phyloP scores from a whole-genome alignment of 2,797 vertebrate species.

The Petrocephalus sullivani region DNA sequence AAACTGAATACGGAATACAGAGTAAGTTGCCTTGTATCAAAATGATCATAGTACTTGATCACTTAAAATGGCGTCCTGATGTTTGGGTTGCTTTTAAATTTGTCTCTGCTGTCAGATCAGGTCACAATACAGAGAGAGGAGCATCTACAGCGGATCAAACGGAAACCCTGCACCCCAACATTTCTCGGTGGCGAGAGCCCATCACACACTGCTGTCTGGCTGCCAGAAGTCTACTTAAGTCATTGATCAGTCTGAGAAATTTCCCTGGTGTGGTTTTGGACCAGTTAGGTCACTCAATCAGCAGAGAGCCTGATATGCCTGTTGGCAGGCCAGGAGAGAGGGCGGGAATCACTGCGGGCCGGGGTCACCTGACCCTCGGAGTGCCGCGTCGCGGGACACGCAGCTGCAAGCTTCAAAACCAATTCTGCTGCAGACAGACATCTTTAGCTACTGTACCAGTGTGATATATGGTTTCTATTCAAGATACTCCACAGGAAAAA shows the following conservation, averaged over 20 bases:
- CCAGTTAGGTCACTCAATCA: constrained; percentile 32
- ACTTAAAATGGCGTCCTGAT: neutral
- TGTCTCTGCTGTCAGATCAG: neutral
- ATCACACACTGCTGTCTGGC: constrained; percentile 8
- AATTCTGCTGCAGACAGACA: neutral
- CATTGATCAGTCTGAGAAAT: constrained; percentile 42
- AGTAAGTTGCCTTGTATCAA: neutral
- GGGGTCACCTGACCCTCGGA: constrained; percentile 40
- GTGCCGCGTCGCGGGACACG: neutral
- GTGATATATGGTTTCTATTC: neutral
- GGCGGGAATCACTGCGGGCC: constrained; percentile 43
- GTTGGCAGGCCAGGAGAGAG: constrained; percentile 24
- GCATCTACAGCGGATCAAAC: neutral
- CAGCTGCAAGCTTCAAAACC: neutral
- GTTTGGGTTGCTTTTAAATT: neutral
- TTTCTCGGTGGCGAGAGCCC: constrained; percentile 1
- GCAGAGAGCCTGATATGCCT: constrained; percentile 22
- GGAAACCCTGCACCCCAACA: neutral
- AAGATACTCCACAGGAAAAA: neutral
- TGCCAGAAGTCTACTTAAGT: constrained; percentile 24
- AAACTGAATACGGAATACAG: neutral
- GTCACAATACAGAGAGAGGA: neutral
- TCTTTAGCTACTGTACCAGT: neutral
- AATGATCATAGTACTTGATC: neutral
- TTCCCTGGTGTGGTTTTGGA: constrained; percentile 36